Evolutionary conservation across 2,797 vertebrate species (phyloP), one percentile per base, ranked within the genome.

Genomic region (Pantherophis alleghaniensis): DNA sequence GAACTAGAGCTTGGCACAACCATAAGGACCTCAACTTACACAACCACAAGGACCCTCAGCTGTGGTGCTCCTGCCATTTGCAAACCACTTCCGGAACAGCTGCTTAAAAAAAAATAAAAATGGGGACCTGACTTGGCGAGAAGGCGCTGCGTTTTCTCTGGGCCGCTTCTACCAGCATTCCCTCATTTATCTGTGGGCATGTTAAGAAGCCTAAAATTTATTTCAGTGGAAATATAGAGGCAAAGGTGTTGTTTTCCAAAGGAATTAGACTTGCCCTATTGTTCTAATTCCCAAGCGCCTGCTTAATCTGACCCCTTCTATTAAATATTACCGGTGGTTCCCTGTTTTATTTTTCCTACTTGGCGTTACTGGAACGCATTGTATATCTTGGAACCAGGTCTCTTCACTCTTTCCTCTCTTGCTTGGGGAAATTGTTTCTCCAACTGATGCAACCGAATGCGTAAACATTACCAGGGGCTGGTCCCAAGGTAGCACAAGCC

Each of bases 1-100:
- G 94, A 92, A 95, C 95, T 93, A 93, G 90, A 90, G 60, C 61
- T 74, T 55, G 20, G 28, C 26, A 12, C 47, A 66, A 12, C 7
- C 12, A n/a, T 66, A 28, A 28, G 26, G 61, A 12, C 61, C 61
- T 63, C 61, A 63, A 63, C 11, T 63, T 63, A 74, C n/a, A 74
- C 66, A 42, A 20, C 9, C 74, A 74, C 16, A 74, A 37, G 32
- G 18, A 42, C 32, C 69, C 18, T 42, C 69, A 83, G 37, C 79
- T 47, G 42, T 83, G 74, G 74, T 47, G 7, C 1, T 47, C 47
- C 55, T 12, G 56, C 28, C 4, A 14, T 47, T 60, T 59, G 20
- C 56, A 26, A 42, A 26, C 88, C 10, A 16, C 16, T 56, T 10
- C 18, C 0, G 1, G 55, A 37, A 79, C 18, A 79, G 37, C 18